Percentiles rank a stretch among this genome's conserved stretches.
Conservation (phyloP, 2,888 invertebrate genomes). For the Agonopterix subpropinquella region DNA sequence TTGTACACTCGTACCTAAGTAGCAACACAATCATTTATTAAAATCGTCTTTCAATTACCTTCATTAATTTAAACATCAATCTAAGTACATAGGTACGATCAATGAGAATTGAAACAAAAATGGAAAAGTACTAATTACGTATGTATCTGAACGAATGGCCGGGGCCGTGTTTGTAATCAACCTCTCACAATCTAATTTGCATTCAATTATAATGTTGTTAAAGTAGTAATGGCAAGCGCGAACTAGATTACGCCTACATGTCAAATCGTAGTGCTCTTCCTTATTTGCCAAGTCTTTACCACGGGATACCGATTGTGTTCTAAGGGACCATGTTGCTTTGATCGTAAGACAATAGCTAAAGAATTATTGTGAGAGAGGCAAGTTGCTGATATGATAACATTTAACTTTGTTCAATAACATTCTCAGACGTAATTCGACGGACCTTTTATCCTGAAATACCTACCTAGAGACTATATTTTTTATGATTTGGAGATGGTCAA, state of each 20-base stretch:
- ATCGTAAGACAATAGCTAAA: neutral
- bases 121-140: neutral
- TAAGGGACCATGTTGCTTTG: neutral
- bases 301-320: neutral
- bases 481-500: no score
- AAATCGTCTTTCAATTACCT: no score
- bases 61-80: no score
- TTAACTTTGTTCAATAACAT: no score
- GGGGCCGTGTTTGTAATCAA: slow-evolving; percentile 5
- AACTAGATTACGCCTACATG: slow-evolving; percentile 17
- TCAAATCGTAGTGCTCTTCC: slow-evolving; percentile 13
- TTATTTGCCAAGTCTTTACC: slow-evolving; percentile 11
- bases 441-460: no score
- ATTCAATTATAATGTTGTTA: slow-evolving; percentile 20
- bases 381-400: no score
- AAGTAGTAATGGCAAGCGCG: slow-evolving; percentile 19
- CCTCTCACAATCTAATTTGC: slow-evolving; percentile 10
- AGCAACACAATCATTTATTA: no score
- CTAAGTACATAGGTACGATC: no score
- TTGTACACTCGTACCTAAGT: no score
- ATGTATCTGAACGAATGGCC: neutral
- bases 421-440: no score
- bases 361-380: no score
- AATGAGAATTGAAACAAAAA: neutral
- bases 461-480: no score